phyloP scores from a whole-genome alignment of 2,113 vertebrate genomes.

The Lampris incognitus region DNA sequence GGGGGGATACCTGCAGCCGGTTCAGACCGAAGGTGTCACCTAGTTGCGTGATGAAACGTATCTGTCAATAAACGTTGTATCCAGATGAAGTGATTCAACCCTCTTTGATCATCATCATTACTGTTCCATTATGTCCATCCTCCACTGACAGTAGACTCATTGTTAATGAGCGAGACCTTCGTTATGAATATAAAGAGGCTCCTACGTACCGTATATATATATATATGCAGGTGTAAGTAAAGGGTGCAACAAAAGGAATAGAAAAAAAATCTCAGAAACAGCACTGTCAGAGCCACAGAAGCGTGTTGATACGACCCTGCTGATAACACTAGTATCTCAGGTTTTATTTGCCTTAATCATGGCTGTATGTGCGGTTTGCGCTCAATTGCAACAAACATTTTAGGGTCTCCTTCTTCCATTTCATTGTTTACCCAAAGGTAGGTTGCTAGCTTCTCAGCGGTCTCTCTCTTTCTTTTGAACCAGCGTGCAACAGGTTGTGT shows the following conservation, averaged over 20 bases:
- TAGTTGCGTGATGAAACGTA: too few species aligned
- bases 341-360: conserved; percentile 46
- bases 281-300: conserved; percentile 42
- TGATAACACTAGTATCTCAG: conserved; percentile 43
- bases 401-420: conserved; percentile 27
- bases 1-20: too few species aligned
- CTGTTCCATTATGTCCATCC: conserved; percentile 16
- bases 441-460: neutral
- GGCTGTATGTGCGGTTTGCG: conserved; percentile 62
- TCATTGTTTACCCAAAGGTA: conserved; percentile 8
- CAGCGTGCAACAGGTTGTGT: neutral
- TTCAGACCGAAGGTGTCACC: too few species aligned
- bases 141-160: conserved; percentile 27
- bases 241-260: conserved; percentile 33
- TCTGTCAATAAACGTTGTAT: too few species aligned
- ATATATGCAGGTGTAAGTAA: conserved; percentile 9
- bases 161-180: conserved; percentile 48
- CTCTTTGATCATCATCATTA: conserved; percentile 45
- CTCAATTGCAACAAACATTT: conserved; percentile 83
- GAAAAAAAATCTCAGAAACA: conserved; percentile 38
- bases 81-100: too few species aligned
- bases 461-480: conserved; percentile 4
- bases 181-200: conserved; percentile 44
- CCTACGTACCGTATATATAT: neutral
- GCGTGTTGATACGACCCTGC: conserved; percentile 17